Percentiles rank a stretch among this genome's conserved stretches.
phyloP scores from a whole-genome alignment of 2,113 vertebrate species.

The Phyllostomus discolor region DNA sequence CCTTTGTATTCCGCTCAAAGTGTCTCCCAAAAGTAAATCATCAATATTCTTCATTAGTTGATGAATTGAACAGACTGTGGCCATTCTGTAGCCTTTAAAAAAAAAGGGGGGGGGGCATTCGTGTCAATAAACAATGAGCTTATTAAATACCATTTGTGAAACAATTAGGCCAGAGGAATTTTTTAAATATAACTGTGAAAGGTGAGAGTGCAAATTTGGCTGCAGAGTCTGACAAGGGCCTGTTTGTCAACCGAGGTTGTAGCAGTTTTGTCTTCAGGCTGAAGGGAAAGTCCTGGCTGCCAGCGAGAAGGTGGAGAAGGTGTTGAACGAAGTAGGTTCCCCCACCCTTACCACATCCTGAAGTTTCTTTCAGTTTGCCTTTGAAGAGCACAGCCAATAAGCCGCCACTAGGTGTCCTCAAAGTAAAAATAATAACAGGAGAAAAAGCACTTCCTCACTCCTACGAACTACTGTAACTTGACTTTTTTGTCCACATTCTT shows the following conservation, averaged over 20 bases:
- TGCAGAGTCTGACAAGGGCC: background rate
- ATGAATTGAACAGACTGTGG: background rate
- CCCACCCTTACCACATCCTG: accelerated
- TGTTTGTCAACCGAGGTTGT: background rate
- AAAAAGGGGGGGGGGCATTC: background rate
- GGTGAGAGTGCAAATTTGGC: background rate
- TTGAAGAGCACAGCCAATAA: constrained; percentile 15
- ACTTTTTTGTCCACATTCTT: background rate
- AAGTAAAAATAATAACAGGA: constrained; percentile 28
- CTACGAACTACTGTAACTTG: background rate
- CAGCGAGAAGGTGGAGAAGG: background rate
- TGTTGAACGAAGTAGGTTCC: background rate
- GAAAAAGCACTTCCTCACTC: background rate
- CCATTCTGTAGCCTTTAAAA: background rate
- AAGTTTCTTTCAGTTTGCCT: background rate
- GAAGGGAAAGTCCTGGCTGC: background rate
- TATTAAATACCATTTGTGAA: background rate
- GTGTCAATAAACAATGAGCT: background rate
- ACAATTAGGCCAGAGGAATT: background rate
- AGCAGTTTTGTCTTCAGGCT: background rate
- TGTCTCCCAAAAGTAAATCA: background rate
- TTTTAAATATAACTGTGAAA: background rate
- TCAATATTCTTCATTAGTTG: background rate
- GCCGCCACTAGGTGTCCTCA: constrained; percentile 60
- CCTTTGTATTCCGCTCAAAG: background rate